Evolutionary conservation across 2,797 vertebrate genomes (phyloP).

Genomic region (Tamandua tetradactyla): DNA sequence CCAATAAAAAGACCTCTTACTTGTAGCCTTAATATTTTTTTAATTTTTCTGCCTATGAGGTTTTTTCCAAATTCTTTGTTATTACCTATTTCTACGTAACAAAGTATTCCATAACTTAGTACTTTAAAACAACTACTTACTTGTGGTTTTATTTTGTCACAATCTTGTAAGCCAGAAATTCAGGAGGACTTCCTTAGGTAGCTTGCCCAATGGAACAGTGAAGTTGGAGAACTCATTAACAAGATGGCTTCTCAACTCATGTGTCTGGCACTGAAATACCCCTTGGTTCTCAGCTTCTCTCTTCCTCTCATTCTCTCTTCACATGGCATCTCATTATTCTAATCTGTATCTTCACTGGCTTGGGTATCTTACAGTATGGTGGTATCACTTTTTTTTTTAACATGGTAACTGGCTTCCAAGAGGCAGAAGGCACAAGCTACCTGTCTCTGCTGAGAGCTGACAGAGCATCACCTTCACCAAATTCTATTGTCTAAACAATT

Average conservation of each 20-base stretch:
- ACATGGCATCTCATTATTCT: background rate
- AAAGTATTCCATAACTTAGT: background rate
- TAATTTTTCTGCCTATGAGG: background rate
- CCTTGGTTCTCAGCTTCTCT: background rate
- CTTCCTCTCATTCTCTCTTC: background rate
- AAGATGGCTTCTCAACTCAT: background rate
- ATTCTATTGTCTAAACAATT: background rate
- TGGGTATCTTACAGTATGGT: background rate
- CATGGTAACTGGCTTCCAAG: background rate
- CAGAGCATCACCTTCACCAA: background rate
- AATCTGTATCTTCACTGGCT: too few relatives aligned
- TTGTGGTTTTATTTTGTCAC: background rate
- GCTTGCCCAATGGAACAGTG: background rate
- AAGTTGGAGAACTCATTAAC: background rate
- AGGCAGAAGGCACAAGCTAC: background rate
- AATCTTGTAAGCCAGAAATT: conserved; percentile 39
- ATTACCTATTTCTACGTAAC: background rate
- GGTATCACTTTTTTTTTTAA: background rate
- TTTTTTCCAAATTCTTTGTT: background rate
- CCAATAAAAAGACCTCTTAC: background rate
- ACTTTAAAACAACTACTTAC: background rate
- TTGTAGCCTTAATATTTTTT: background rate
- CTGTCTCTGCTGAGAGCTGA: background rate
- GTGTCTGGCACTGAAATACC: background rate
- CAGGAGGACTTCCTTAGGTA: background rate